A percentile compares a stretch with the other conserved stretches of the same genome.
phyloP scores from a whole-genome alignment of 1,140 invertebrate genomes.

The Dysdera silvatica region DNA sequence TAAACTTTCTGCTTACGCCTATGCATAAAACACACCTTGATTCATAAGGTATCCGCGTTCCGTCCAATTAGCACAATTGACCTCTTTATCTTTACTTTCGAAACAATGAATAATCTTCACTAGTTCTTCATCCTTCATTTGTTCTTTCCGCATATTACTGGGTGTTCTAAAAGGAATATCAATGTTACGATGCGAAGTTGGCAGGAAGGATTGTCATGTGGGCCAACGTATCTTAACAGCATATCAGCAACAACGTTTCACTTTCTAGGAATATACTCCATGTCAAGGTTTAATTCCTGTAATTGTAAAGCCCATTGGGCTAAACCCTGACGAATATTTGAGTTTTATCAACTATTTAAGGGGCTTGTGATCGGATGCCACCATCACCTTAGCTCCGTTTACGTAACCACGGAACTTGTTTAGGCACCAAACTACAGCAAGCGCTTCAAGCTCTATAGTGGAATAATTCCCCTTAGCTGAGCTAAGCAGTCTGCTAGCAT shows the following conservation, averaged over 20 bases:
- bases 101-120: background rate
- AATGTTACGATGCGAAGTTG: background rate
- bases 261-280: background rate
- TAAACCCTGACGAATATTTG: background rate
- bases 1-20: no score
- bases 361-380: background rate
- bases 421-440: background rate
- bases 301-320: background rate
- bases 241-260: background rate
- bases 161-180: background rate
- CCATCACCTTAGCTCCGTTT: background rate
- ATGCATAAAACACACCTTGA: background rate
- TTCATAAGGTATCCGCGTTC: background rate
- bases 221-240: background rate
- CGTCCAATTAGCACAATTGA: background rate
- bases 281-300: background rate
- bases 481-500: constrained; percentile 14
- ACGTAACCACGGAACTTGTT: constrained; percentile 16
- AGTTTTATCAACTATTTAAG: background rate
- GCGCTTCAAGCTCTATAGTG: constrained; percentile 23
- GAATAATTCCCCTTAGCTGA: constrained; percentile 30
- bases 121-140: background rate
- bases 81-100: background rate
- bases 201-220: background rate
- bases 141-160: background rate